phyloP scores from a whole-genome alignment of 2,888 invertebrate species.

The Conomelus anceps region DNA sequence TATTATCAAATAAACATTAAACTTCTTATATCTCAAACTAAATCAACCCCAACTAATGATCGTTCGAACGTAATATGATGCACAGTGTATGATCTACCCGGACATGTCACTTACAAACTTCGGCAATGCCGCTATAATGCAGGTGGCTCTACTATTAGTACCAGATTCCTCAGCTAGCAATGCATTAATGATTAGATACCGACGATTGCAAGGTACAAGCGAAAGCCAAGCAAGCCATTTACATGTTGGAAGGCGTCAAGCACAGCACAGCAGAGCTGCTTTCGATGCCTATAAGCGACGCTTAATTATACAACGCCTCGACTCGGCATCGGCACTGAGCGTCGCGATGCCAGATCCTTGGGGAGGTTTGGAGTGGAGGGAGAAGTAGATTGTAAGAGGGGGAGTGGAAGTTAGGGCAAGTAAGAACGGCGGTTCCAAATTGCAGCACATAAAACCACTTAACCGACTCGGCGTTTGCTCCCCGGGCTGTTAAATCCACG shows the following conservation, averaged over 20 bases:
- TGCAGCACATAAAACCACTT: background rate
- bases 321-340: background rate
- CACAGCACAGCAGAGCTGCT: too few relatives aligned
- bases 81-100: too few relatives aligned
- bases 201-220: too few relatives aligned
- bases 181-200: background rate
- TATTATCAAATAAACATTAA: too few relatives aligned
- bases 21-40: too few relatives aligned
- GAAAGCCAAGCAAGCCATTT: background rate
- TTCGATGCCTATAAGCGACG: background rate
- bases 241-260: background rate
- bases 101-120: too few relatives aligned
- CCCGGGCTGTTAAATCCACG: background rate
- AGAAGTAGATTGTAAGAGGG: too few relatives aligned
- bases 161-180: background rate
- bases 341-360: background rate
- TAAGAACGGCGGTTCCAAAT: background rate
- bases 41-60: too few relatives aligned
- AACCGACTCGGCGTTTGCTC: background rate
- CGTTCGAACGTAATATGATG: too few relatives aligned
- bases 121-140: background rate
- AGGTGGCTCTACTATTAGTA: background rate
- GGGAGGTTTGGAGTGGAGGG: too few relatives aligned
- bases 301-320: background rate
- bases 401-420: background rate